Evolutionary conservation across 2,113 vertebrate genomes (phyloP).

Genomic region (Pyrgilauda ruficollis): DNA sequence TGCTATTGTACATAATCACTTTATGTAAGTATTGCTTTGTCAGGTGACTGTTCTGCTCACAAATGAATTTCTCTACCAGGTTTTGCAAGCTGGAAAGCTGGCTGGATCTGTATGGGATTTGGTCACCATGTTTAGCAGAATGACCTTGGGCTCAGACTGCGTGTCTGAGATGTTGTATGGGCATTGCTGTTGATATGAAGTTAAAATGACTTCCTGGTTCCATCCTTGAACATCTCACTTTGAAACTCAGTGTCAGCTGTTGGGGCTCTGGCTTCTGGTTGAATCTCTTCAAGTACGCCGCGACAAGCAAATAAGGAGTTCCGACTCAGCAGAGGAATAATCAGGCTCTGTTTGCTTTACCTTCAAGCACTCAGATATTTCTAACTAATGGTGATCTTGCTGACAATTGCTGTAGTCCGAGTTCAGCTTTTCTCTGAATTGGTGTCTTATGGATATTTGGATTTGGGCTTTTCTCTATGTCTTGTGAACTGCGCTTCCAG

Average conservation of each 20-base stretch:
- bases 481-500: background rate
- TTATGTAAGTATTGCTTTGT: background rate
- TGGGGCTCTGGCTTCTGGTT: background rate
- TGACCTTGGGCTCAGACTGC: background rate
- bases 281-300: background rate
- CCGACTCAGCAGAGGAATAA: background rate
- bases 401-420: background rate
- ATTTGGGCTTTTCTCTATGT: background rate
- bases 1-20: background rate
- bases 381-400: background rate
- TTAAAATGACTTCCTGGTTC: background rate
- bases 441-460: background rate
- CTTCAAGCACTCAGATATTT: background rate
- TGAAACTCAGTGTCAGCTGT: background rate
- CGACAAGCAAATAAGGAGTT: background rate
- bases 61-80: background rate
- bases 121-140: background rate
- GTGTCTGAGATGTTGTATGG: background rate
- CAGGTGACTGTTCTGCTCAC: background rate
- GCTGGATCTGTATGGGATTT: background rate
- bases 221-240: rapidly evolving
- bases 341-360: background rate
- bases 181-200: background rate
- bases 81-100: background rate
- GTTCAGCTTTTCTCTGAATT: background rate